A percentile compares a stretch with the other conserved stretches of the same genome.
Evolutionary conservation across 2,797 vertebrate species (phyloP).

Genomic region (Mycteria americana): DNA sequence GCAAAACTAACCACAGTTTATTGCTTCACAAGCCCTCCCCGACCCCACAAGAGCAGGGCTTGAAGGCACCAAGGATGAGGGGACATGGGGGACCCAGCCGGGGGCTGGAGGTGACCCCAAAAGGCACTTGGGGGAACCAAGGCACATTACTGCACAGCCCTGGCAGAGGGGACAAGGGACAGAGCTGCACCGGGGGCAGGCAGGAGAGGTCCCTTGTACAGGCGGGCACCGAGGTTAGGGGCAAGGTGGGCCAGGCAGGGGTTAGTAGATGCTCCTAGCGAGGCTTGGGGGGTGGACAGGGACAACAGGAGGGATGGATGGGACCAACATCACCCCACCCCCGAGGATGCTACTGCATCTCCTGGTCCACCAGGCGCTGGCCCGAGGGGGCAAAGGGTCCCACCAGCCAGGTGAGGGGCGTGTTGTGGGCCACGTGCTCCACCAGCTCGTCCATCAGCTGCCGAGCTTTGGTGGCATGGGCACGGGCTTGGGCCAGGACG

Average conservation of each 20-base stretch:
- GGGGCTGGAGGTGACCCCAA: background rate
- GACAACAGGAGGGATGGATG: too few relatives aligned
- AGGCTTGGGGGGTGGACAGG: too few relatives aligned
- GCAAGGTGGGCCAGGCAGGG: background rate
- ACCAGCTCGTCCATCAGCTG: conserved; percentile 85
- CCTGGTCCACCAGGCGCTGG: background rate
- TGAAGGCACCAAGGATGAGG: background rate
- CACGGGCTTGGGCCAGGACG: conserved; percentile 80
- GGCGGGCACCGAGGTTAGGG: background rate
- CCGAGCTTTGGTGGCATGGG: conserved; percentile 64
- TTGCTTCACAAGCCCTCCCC: background rate
- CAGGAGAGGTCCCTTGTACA: background rate
- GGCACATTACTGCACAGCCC: background rate
- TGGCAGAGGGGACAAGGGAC: background rate
- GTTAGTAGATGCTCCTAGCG: background rate
- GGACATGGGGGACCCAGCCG: accelerated
- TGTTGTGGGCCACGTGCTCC: conserved; percentile 84
- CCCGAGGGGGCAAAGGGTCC: conserved; percentile 84
- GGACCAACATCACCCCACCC: background rate
- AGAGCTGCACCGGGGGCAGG: background rate
- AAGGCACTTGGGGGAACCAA: background rate
- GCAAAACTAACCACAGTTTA: conserved; percentile 38
- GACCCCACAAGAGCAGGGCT: accelerated
- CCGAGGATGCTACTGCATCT: background rate
- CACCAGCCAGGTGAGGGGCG: conserved; percentile 89